Evolutionary conservation across 2,797 vertebrate species (phyloP).

Genomic region (Gouania willdenowi): DNA sequence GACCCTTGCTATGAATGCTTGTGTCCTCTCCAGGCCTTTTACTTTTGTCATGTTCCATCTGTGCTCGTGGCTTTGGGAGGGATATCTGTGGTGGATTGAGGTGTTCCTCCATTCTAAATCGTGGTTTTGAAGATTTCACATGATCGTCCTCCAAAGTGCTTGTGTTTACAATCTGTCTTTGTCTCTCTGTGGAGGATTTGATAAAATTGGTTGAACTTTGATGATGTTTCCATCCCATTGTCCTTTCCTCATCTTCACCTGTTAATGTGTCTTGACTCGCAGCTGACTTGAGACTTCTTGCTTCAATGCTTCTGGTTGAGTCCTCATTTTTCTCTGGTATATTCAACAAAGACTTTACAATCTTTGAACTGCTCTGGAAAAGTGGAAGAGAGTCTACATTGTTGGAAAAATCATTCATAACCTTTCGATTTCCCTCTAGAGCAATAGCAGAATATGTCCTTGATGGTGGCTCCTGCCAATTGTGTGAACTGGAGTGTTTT

Average conservation of each 20-base stretch:
- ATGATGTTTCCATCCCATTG: constrained; percentile 51
- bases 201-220: constrained; percentile 62
- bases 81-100: constrained; percentile 58
- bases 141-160: constrained; percentile 52
- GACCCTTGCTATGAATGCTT: constrained; percentile 54
- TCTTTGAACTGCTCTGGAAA: constrained; percentile 83
- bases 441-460: constrained; percentile 81
- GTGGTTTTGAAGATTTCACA: constrained; percentile 79
- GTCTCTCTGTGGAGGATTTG: constrained; percentile 66
- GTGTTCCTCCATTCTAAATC: constrained; percentile 83
- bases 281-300: constrained; percentile 73
- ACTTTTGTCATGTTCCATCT: constrained; percentile 28
- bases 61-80: constrained; percentile 14
- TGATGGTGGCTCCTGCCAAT: constrained; percentile 58
- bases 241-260: constrained; percentile 75
- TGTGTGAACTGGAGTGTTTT: constrained; percentile 12
- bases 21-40: constrained; percentile 31
- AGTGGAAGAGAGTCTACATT: constrained; percentile 76
- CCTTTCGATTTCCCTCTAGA: constrained; percentile 65
- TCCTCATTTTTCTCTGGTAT: constrained; percentile 84
- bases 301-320: constrained; percentile 67
- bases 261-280: constrained; percentile 85
- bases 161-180: too few relatives aligned
- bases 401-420: constrained; percentile 51
- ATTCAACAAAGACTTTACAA: constrained; percentile 85